Base-by-base conservation (phyloP, 2,888 invertebrate genomes). In the Apomyelois bistriatella region DNA sequence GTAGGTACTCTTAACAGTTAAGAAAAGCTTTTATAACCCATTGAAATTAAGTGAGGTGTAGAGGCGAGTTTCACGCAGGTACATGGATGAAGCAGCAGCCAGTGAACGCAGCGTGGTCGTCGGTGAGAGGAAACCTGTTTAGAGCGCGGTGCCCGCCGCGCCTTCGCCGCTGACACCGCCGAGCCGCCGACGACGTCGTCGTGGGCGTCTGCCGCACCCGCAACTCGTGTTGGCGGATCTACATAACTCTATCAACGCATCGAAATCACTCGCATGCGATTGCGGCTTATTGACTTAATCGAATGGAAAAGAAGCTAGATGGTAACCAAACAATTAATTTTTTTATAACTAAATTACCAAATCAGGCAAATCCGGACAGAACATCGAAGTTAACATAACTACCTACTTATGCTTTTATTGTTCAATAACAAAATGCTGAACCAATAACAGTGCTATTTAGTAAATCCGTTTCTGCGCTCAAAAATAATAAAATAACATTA, bases 101-200 rank as follows among this genome's bases (percentile, higher is more conserved):
- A 53, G 62, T 59, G 61, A 66, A 67, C 70, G 67, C 66, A 63
- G 68, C 66, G 64, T 68, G 65, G 71, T 69, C 65, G 72, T 55
- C 65, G 73, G 87, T 84, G 87, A 88, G 86, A 79, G 87, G 88
- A 72, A 88, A 88, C 88, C 85, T 72, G 88, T 89, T 88, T 82
- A 74, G 67, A 61, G 66, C 66, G 62, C 64, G 63, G 62, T 58
- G 70, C 60, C 63, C 65, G 65, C 66, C 70, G 71, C 64, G 64
- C 62, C 58, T 37, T 40, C 38, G 38, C 40, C 15, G 2, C 48
- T n/a, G n/a, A n/a, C n/a, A n/a, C 63, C 65, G 65, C 66, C 70
- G 71, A 63, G 64, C 62, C 58, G 17, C 49, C 38, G 38, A 28
- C 15, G 2, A 37, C 9, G 38, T 35, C 38, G 16, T 65, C 63